Evolutionary conservation across 2,888 invertebrate genomes (phyloP), one percentile per base, ranked within the genome.

Genomic region (Parnassius smintheus): DNA sequence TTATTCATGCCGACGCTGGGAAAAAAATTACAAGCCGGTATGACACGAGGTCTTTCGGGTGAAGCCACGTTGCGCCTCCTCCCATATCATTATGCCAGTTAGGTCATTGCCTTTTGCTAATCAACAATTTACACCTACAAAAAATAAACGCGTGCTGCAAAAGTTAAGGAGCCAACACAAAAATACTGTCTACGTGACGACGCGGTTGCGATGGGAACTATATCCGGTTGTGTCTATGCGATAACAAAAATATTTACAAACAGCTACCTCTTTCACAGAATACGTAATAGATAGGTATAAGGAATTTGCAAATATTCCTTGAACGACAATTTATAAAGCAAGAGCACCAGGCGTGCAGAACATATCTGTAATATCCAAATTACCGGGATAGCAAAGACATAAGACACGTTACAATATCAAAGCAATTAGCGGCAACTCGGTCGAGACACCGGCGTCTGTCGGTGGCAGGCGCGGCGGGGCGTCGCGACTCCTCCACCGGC

Each of bases 1-100:
- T 88, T 89, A 91, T 88, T 91, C 91, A 91, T 88, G 89, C 81
- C 83, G 84, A 86, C 81, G 88, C 81, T 80, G 85, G 82, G 82
- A 85, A 88, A 89, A 89, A 88, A 86, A 87, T 83, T 86, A 88
- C 85, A 80, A 80, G 80, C 78, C 75, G 76, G 78, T 82, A 82
- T 81, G 84, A 82, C 82, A 81, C 78, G 80, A 79, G 77, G 75
- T 71, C 72, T 71, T 51, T 50, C 44, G 49, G 49, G 49, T 49
- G 13, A 13, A n/a, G 49, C 49, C 49, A 8, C 48, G 48, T 25
- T 58, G 13, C 50, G 42, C 13, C 9, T 50, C 63, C 63, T 56
- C 63, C 63, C 63, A 56, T 52, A 50, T 63, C 56, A 62, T 67
- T 62, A 65, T 53, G 60, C 35, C 59, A 66, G 70, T 67, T 71